These are phyloP conservation scores for Tetragonula clypearis DNA, from an alignment of 1,140 invertebrate species.

Conservation along the genomic window DNA sequence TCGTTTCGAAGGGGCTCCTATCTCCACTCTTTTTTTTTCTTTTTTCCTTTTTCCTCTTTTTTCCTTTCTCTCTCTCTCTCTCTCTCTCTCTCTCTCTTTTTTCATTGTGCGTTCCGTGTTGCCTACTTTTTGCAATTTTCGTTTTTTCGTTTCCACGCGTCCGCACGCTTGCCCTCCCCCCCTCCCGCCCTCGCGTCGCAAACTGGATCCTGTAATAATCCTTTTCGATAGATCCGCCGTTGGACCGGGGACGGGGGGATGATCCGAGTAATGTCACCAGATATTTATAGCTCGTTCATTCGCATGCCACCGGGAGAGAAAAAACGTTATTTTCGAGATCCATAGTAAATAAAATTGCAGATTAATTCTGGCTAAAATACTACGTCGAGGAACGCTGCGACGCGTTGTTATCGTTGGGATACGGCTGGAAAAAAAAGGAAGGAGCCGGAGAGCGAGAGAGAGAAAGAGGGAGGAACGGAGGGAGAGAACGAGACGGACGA, in stretches of 20 bases:
- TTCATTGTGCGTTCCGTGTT: not conserved
- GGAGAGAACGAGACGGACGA: not conserved
- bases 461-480: not conserved
- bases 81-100: not conserved
- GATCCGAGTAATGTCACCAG: constrained; percentile 47
- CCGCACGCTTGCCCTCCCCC: not conserved
- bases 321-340: constrained; percentile 51
- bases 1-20: not conserved
- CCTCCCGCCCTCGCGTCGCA: not conserved
- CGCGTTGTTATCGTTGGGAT: constrained; percentile 47
- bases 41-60: not conserved
- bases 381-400: constrained; percentile 47
- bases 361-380: constrained; percentile 53
- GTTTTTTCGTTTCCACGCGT: constrained; percentile 12
- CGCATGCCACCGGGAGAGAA: constrained; percentile 2
- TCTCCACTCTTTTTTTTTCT: not conserved
- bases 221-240: constrained; percentile 44
- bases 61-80: too few species aligned
- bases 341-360: constrained; percentile 54
- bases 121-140: constrained; percentile 14
- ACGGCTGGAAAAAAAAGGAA: constrained; percentile 11
- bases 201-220: constrained; percentile 43
- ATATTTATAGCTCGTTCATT: constrained; percentile 49
- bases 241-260: constrained; percentile 15
- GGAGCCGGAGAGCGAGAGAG: not conserved